Evolutionary conservation across 2,797 vertebrate species (phyloP), one percentile per base, ranked within the genome.

Genomic region (Periparus ater): DNA sequence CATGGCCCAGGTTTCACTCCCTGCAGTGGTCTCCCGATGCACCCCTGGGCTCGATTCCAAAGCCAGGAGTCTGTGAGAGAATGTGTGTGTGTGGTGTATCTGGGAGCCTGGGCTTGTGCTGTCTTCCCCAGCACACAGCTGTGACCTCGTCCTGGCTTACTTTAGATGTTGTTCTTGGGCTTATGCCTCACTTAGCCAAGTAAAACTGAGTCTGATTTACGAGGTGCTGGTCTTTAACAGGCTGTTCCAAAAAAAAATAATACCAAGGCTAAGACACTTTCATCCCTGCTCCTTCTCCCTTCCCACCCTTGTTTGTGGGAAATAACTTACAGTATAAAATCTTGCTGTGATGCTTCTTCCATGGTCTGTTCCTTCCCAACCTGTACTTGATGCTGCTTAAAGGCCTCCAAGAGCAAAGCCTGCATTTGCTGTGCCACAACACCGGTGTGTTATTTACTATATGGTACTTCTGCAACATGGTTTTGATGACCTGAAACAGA

Each of bases 21-120:
- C 44, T 66, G 2, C 48, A 7, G 13, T 0, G 1, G 1, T n/a
- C 10, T 63, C 29, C 36, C 0, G 0, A 14, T 2, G 2, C 29
- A 50, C 7, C 19, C 29, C n/a, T 27, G 30, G 22, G 21, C 68
- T 89, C 11, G 1, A 3, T 51, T 51, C n/a, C 60, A 45, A n/a
- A 89, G 61, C 50, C 63, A 13, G 50, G 8, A 78, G 40, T 17
- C 30, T 34, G 58, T 1, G 10, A 30, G 47, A 16, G 20, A 5
- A 4, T 3, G 3, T 7, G 12, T 22, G 13, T 29, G 25, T 42
- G 14, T 25, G 68, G 2, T 30, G 10, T 23, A 29, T n/a, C 55
- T 55, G 71, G 62, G 27, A 76, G 55, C 32, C 38, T 44, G 26
- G 32, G 13, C 11, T 36, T 47, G 21, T 54, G 55, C 55, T 18